Base-by-base conservation (phyloP, 2,113 vertebrate species). In the Tyrannus savana region DNA sequence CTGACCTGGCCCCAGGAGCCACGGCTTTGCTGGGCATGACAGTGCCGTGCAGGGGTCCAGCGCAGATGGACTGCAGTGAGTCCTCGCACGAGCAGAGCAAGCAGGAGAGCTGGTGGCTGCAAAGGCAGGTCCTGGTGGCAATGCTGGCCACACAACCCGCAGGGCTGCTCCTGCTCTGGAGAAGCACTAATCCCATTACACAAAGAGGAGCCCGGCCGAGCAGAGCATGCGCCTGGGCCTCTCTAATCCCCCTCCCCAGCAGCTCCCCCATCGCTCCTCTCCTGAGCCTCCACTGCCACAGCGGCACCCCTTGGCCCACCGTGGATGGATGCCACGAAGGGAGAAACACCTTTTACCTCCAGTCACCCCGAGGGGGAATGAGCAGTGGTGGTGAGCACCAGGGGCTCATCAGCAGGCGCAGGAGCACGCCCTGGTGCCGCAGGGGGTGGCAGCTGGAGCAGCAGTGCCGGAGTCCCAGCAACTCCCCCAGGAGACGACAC, bases 211-310 rank as follows among this genome's bases (percentile, higher is more conserved):
- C 33, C 24, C 56, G 58, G 69, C 15, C 41, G 30, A 27, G 76
- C 4, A 0, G 47, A 53, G 41, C 0, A 5, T 0, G 1, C 0
- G 6, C 30, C 89, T 10, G 14, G 23, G 42, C 35, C 62, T 24
- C 68, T 14, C 62, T 44, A 37, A 69, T 47, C 10, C 52, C 60
- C 12, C 19, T 31, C 14, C 42, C 33, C 35, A n/a, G 46, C 1
- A 0, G 63, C 35, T 35, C 30, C 0, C 1, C 46, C 5, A 19
- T 10, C 6, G 0, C 14, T 41, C 24, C 22, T 27, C 41, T 41
- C 14, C 62, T 2, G 6, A 79, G 44, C 12, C 47, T 55, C 27
- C 12, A 3, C 46, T 4, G 2, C 47, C 2, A 0, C 67, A 19
- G 44, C 1, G 1, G 31, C 59, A 53, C n/a, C 41, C 37, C 13